Evolutionary conservation across 1,140 invertebrate genomes (phyloP), one percentile per base, ranked within the genome.

Genomic region (Helicoverpa zea): DNA sequence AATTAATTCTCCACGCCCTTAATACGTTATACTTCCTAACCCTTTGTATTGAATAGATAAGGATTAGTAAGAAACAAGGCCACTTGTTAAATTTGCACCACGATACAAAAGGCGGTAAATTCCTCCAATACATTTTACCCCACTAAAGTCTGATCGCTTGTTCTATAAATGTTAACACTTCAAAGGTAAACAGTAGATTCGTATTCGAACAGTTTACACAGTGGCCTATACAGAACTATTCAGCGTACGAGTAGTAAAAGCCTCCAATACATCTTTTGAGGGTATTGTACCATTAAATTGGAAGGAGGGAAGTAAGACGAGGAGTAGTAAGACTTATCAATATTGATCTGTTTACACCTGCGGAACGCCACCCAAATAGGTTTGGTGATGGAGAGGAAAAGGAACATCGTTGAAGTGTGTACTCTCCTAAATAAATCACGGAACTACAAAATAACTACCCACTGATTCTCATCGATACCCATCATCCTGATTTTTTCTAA

Each of bases 241-340:
- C 58, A 76, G 14, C 58, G 2, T 61, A 16, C 18, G 23, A 43
- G 18, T 23, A 30, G 35, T 76, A 61, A 76, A 76, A 51, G 43
- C 73, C 12, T 52, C 47, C 43, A 16, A 49, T 9, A 43, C 23
- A 63, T 76, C 58, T 51, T 51, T 76, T 30, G 18, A 29, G 18
- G 35, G 73, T 47, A 76, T 12, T 76, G 58, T 76, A 76, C 10
- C 58, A 63, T 76, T 49, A 76, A 76, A 76, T 76, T 76, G 73
- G 30, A 72, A 18, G 52, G 68, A 35, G 58, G 58, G 14, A 29
- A 16, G 58, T 63, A 58, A 47, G 30, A 43, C n/a, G 72, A 18
- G 73, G 72, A 18, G 73, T 73, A 14, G 58, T 59, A 43, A 49
- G 14, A 12, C 11, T 76, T 76, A 73, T 73, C 70, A 73, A 73